These are phyloP conservation scores for Drosophila nr. fundita DNA, from an alignment of 2,888 invertebrate species.

Conservation along the genomic window DNA sequence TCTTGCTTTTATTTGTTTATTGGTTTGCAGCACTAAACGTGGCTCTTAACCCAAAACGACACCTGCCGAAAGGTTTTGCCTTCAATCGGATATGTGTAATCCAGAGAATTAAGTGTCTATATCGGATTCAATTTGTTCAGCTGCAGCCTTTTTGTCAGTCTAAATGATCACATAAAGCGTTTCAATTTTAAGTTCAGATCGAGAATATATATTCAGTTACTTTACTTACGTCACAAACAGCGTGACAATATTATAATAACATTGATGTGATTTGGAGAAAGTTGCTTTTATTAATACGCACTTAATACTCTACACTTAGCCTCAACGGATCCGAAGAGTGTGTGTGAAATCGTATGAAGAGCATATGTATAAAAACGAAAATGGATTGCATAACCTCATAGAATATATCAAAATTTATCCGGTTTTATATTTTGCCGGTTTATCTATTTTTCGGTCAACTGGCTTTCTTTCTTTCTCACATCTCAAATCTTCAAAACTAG, in stretches of 20 bases:
- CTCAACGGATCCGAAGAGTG: background rate
- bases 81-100: constrained; percentile 5
- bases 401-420: constrained; percentile 1
- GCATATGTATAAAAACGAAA: background rate
- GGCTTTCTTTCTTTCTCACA: background rate
- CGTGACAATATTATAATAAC: background rate
- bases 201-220: background rate
- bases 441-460: constrained; percentile 1
- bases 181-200: background rate
- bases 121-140: constrained; percentile 14
- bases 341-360: background rate
- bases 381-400: background rate
- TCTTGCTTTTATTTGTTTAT: no score
- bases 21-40: constrained; percentile 5
- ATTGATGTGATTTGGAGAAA: background rate
- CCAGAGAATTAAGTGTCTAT: constrained; percentile 2
- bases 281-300: background rate
- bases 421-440: constrained; percentile 14
- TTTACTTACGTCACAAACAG: background rate
- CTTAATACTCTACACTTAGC: background rate
- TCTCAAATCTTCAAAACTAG: constrained; percentile 1
- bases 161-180: background rate
- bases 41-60: constrained; percentile 10
- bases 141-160: constrained; percentile 12
- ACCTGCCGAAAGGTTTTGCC: constrained; percentile 9